These are phyloP conservation scores for Diadema setosum DNA, from an alignment of 35 echinoderm and acorn worm species.

Conservation along the genomic window DNA sequence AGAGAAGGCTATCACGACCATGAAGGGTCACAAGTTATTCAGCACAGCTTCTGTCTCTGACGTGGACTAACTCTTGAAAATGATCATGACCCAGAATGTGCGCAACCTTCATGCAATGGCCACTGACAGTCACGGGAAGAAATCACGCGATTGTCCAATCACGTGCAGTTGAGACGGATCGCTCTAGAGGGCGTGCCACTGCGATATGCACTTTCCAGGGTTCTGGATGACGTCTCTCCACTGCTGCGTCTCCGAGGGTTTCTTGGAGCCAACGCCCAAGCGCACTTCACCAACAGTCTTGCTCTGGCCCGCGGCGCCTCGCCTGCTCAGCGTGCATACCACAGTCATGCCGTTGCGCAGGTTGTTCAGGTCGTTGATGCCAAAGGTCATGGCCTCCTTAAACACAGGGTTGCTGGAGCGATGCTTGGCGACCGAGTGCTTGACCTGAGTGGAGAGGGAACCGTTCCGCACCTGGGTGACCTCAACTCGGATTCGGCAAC, in stretches of 20 bases:
- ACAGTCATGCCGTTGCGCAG: constrained; percentile 60
- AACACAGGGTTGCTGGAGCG: constrained; percentile 46
- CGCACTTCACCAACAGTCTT: constrained; percentile 43
- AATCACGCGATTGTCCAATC: too few species aligned
- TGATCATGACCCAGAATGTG: too few species aligned
- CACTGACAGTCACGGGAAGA: too few species aligned
- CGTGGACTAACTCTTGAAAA: too few species aligned
- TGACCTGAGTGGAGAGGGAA: not conserved
- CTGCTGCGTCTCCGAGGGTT: constrained; percentile 46
- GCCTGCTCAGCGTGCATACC: constrained; percentile 32
- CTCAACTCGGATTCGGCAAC: constrained; percentile 8
- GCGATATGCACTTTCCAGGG: constrained; percentile 34
- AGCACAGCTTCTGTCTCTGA: too few species aligned
- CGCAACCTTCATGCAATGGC: too few species aligned
- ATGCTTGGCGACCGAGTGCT: not conserved
- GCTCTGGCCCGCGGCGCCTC: constrained; percentile 9
- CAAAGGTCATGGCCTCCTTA: constrained; percentile 70
- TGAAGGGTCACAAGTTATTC: too few species aligned
- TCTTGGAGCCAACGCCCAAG: constrained; percentile 41
- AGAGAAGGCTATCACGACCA: too few species aligned
- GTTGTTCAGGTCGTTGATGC: constrained; percentile 55
- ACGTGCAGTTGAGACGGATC: too few species aligned
- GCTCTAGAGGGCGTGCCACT: constrained; percentile 26
- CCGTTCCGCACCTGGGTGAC: constrained; percentile 25
- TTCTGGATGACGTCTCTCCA: constrained; percentile 39